phyloP scores from a whole-genome alignment of 2,888 invertebrate genomes.

The Drosophila infuscata region DNA sequence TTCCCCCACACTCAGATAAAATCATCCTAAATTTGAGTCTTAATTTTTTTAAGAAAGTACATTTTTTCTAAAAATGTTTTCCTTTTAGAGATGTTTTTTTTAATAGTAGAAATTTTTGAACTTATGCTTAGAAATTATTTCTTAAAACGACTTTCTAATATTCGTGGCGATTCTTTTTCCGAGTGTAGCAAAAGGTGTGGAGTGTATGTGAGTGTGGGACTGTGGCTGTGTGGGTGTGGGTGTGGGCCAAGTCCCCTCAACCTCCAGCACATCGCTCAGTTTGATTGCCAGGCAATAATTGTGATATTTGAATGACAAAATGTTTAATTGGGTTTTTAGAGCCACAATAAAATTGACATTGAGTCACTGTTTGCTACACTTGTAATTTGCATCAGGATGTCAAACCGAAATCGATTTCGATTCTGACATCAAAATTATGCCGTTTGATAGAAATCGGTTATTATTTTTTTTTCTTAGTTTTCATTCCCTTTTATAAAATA shows the following conservation, averaged over 20 bases:
- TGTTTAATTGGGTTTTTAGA: constrained; percentile 71
- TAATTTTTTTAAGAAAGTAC: no score
- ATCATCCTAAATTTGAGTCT: neutral
- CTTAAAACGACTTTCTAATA: neutral
- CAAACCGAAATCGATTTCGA: neutral
- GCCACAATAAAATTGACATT: constrained; percentile 50
- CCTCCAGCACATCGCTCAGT: neutral
- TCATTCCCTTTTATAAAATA: no score
- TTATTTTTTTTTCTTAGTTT: no score
- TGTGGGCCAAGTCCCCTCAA: neutral
- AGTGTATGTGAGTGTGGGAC: neutral
- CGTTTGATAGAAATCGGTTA: no score
- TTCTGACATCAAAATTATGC: neutral
- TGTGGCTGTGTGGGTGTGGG: constrained; percentile 1
- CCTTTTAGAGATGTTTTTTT: neutral
- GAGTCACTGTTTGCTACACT: constrained; percentile 7
- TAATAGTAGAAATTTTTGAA: neutral
- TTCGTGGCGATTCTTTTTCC: neutral
- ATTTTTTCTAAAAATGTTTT: accelerated
- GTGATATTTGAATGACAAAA: constrained; percentile 44
- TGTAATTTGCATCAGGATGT: neutral
- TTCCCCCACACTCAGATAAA: neutral
- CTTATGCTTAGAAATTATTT: neutral
- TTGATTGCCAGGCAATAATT: constrained; percentile 46
- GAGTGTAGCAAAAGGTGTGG: neutral